phyloP scores from a whole-genome alignment of 2,888 invertebrate genomes.

The Celastrina argiolus region DNA sequence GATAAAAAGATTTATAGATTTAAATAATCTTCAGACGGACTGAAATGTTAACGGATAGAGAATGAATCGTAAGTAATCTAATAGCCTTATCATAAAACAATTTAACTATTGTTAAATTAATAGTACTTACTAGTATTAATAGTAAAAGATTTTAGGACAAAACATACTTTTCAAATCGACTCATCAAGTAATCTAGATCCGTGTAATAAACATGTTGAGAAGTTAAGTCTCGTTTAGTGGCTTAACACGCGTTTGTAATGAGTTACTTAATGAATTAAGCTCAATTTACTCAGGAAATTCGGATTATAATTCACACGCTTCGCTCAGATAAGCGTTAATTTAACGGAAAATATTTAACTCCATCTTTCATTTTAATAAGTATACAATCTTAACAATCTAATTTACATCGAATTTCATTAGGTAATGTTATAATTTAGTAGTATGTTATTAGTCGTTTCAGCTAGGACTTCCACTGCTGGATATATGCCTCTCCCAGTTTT shows the following conservation, averaged over 20 bases:
- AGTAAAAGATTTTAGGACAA: too few relatives aligned
- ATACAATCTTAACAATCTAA: not conserved
- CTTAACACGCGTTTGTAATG: conserved; percentile 58
- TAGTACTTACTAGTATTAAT: too few relatives aligned
- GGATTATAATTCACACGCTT: conserved; percentile 24
- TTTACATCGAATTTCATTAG: too few relatives aligned
- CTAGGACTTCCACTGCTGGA: too few relatives aligned
- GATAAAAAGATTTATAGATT: not conserved
- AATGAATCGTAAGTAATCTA: too few relatives aligned
- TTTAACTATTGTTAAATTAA: too few relatives aligned
- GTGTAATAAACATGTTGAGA: conserved; percentile 45
- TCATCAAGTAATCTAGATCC: conserved; percentile 38
- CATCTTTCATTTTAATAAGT: not conserved
- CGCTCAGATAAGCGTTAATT: conserved; percentile 14
- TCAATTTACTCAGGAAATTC: conserved; percentile 45
- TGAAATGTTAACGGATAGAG: too few relatives aligned
- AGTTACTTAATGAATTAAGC: conserved; percentile 64
- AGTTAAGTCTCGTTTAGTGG: conserved; percentile 51
- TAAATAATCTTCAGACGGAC: too few relatives aligned
- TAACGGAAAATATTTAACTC: conserved; percentile 11
- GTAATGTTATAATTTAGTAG: too few relatives aligned
- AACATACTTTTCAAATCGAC: conserved; percentile 16
- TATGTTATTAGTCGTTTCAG: too few relatives aligned
- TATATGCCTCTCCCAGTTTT: too few relatives aligned
- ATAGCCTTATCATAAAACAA: too few relatives aligned